Evolutionary conservation across 2,888 invertebrate species (phyloP).

Genomic region (Nomada fucata): DNA sequence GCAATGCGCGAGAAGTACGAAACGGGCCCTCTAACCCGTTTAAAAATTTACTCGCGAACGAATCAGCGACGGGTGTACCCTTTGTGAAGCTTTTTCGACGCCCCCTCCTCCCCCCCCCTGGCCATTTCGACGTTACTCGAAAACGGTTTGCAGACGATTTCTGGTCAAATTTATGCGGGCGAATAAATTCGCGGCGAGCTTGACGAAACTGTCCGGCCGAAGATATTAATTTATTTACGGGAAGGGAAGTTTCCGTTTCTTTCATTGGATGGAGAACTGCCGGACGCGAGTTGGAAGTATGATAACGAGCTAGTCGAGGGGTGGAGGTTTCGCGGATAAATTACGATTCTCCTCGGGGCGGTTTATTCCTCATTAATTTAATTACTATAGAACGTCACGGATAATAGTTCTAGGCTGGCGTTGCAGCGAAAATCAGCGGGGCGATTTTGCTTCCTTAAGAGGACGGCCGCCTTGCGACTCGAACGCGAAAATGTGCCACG

Average conservation of each 20-base stretch:
- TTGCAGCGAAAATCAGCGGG: constrained; percentile 16
- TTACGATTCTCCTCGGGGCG: constrained; percentile 58
- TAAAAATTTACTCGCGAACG: constrained; percentile 31
- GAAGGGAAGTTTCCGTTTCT: neutral
- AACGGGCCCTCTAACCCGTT: constrained; percentile 7
- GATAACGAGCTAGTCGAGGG: constrained; percentile 55
- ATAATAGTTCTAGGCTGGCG: constrained; percentile 14
- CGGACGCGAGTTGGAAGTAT: constrained; percentile 33
- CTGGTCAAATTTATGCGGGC: too few species aligned
- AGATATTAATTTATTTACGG: too few species aligned
- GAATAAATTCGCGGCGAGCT: too few species aligned
- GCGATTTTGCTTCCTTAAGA: constrained; percentile 33
- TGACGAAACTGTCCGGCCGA: too few species aligned
- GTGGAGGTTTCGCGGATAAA: constrained; percentile 51
- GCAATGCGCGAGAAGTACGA: constrained; percentile 30
- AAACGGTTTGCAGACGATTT: too few species aligned
- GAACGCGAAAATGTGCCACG: constrained; percentile 52
- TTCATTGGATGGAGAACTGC: constrained; percentile 24
- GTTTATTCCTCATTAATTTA: constrained; percentile 71
- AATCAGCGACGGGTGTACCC: constrained; percentile 19
- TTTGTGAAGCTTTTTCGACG: neutral
- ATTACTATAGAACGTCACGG: constrained; percentile 55
- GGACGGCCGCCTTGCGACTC: constrained; percentile 11
- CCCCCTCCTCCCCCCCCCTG: too few species aligned
- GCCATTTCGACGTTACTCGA: neutral